A percentile compares a stretch with the other conserved stretches of the same genome.
These are phyloP conservation scores for Phallusia fumigata DNA, from an alignment of 23 tunicate species.

Conservation along the genomic window DNA sequence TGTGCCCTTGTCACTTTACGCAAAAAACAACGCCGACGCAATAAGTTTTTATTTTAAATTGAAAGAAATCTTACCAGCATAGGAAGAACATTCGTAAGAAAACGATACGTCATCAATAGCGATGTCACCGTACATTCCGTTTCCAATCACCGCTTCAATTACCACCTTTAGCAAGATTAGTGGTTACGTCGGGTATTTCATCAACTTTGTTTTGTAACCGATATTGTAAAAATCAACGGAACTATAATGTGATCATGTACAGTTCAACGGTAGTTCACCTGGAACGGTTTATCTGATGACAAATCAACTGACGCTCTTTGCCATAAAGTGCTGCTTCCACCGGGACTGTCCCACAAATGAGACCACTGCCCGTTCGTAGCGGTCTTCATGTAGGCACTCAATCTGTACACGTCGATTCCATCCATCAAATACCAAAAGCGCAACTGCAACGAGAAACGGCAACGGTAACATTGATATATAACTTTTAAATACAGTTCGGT, in stretches of 20 bases:
- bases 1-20: too few species aligned
- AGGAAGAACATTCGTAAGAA: conserved; percentile 44
- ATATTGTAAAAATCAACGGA: too few species aligned
- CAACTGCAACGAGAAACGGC: conserved; percentile 37
- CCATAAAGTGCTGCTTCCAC: conserved; percentile 45
- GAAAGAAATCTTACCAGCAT: conserved; percentile 14
- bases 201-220: too few species aligned
- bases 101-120: conserved; percentile 96
- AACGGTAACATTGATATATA: too few species aligned
- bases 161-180: conserved; percentile 41
- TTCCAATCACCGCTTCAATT: conserved; percentile 81
- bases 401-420: conserved; percentile 72
- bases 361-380: conserved; percentile 60
- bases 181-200: too few species aligned
- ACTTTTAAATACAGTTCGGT: too few species aligned
- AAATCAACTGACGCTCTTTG: conserved; percentile 27
- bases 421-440: conserved; percentile 92
- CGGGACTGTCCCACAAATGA: conserved; percentile 30
- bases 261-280: too few species aligned
- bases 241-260: too few species aligned
- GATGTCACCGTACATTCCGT: conserved; percentile 61
- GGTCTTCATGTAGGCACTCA: conserved; percentile 60
- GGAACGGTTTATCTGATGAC: background rate
- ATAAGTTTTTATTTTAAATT: background rate
- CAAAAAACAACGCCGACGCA: too few species aligned